Percentiles rank a stretch among this genome's conserved stretches.
Conservation (phyloP, 2,888 invertebrate genomes). For the Lasioglossum oenotherae region DNA sequence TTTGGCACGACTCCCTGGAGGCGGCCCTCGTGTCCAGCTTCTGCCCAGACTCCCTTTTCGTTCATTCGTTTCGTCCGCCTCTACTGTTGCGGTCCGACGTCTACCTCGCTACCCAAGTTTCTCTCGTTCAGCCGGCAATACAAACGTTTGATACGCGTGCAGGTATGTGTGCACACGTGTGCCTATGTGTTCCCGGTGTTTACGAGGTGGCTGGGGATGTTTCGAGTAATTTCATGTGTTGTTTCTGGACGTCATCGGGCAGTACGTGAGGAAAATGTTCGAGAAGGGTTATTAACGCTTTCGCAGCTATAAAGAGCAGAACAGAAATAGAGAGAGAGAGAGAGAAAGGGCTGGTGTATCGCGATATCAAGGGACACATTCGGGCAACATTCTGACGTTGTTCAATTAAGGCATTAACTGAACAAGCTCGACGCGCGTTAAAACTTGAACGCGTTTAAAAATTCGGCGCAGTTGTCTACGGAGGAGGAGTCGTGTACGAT, state of each 20-base stretch:
- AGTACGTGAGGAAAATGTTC: slow-evolving; percentile 53
- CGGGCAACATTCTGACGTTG: neutral
- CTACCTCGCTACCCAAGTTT: slow-evolving; percentile 36
- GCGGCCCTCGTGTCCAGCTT: slow-evolving; percentile 43
- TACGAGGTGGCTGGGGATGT: slow-evolving; percentile 51
- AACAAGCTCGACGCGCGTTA: neutral
- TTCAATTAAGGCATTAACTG: slow-evolving; percentile 9
- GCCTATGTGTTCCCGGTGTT: slow-evolving; percentile 35
- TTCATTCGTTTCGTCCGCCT: slow-evolving; percentile 56
- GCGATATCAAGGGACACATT: slow-evolving; percentile 7
- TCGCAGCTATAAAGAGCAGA: slow-evolving; percentile 27
- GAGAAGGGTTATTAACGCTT: slow-evolving; percentile 46
- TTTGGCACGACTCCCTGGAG: slow-evolving; percentile 71
- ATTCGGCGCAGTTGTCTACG: neutral
- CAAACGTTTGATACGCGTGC: slow-evolving; percentile 47
- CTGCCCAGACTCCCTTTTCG: slow-evolving; percentile 43
- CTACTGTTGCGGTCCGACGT: slow-evolving; percentile 50
- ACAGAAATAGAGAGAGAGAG: neutral
- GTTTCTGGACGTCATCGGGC: slow-evolving; percentile 45
- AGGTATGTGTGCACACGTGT: too few relatives aligned
- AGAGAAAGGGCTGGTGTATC: neutral
- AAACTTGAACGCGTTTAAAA: slow-evolving; percentile 7
- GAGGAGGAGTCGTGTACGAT: neutral
- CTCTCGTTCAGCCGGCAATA: slow-evolving; percentile 42
- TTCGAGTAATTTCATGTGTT: slow-evolving; percentile 60